Evolutionary conservation across 2,888 invertebrate genomes (phyloP).

Genomic region (Opisthograptis luteolata): DNA sequence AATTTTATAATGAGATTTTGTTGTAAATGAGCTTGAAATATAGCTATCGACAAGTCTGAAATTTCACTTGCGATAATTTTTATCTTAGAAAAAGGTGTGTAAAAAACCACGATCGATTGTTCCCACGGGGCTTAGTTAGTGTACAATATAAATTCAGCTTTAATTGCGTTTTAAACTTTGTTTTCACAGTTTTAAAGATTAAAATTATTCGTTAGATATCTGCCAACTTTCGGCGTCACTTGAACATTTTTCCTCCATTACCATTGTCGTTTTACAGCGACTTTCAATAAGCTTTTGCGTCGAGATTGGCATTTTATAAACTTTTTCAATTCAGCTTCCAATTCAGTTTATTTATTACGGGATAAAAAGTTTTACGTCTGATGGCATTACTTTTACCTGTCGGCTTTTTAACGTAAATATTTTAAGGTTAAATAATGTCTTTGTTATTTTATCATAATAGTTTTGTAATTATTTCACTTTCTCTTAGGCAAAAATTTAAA

Average conservation of each 20-base stretch:
- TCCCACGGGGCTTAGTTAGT: too few species aligned
- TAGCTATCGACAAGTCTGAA: too few species aligned
- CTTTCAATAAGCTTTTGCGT: slow-evolving; percentile 50
- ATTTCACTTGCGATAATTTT: too few species aligned
- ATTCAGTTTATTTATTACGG: slow-evolving; percentile 7
- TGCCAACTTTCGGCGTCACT: slow-evolving; percentile 36
- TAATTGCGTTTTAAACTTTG: background rate
- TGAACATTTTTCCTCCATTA: slow-evolving; percentile 39
- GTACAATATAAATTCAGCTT: too few species aligned
- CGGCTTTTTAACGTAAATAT: background rate
- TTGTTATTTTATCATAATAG: too few species aligned
- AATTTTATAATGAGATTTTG: too few species aligned
- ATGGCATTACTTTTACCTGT: background rate
- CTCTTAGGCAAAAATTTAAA: too few species aligned
- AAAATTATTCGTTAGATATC: slow-evolving; percentile 34
- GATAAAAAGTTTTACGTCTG: background rate
- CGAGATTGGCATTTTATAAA: slow-evolving; percentile 41
- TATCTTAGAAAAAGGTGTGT: too few species aligned
- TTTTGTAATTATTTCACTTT: too few species aligned
- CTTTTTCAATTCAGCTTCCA: slow-evolving; percentile 35
- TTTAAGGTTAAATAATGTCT: background rate
- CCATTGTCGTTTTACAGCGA: slow-evolving; percentile 45
- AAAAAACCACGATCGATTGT: too few species aligned
- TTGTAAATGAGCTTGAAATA: too few species aligned
- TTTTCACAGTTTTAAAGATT: slow-evolving; percentile 22